These are phyloP conservation scores for Picus viridis DNA, from an alignment of 2,797 vertebrate species.

Conservation along the genomic window DNA sequence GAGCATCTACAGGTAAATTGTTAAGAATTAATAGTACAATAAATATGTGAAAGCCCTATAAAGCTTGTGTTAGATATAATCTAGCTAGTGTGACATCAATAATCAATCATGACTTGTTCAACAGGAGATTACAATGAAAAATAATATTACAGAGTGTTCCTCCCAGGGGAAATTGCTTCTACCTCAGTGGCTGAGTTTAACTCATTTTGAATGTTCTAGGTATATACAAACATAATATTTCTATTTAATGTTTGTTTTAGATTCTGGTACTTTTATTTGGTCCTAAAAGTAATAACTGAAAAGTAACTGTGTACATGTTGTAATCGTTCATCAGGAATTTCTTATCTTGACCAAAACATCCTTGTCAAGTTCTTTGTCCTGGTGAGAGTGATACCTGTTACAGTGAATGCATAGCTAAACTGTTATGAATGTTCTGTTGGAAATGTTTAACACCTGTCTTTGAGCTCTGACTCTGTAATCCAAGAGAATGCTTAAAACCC, in stretches of 20 bases:
- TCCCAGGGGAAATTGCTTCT: background rate
- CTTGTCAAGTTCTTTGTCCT: background rate
- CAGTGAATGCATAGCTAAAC: background rate
- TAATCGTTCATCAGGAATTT: background rate
- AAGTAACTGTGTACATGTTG: background rate
- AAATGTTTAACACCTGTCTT: background rate
- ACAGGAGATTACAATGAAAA: background rate
- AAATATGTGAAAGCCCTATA: background rate
- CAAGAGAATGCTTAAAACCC: background rate
- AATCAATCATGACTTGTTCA: background rate
- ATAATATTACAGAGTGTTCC: background rate
- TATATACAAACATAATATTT: background rate
- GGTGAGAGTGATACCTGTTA: background rate
- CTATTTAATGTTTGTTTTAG: background rate
- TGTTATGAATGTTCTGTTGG: background rate
- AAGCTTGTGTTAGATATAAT: background rate
- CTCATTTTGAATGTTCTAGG: background rate
- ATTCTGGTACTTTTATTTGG: background rate
- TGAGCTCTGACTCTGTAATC: background rate
- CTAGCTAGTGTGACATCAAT: background rate
- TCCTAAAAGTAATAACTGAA: background rate
- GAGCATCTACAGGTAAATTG: slow-evolving; percentile 92
- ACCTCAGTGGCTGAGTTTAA: background rate
- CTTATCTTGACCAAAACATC: background rate
- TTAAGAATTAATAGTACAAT: background rate